Conservation (phyloP, 2,797 vertebrate genomes). For the Acanthurus lineatus region DNA sequence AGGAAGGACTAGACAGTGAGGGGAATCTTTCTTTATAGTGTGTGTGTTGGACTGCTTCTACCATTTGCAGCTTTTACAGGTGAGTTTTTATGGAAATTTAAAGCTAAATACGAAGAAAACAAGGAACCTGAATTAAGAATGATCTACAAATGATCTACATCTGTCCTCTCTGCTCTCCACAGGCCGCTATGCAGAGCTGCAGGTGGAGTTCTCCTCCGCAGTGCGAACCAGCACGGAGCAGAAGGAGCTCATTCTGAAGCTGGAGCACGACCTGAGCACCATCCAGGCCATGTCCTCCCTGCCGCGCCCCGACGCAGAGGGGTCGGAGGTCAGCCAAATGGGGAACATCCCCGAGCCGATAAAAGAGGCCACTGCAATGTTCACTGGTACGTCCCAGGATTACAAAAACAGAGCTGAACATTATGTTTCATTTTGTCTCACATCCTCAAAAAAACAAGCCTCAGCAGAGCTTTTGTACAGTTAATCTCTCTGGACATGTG, state of each 20-base stretch:
- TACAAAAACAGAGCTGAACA: background rate
- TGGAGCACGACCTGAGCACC: slow-evolving; percentile 97
- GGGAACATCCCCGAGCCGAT: slow-evolving; percentile 93
- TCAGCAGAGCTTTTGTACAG: background rate
- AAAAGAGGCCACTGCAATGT: slow-evolving; percentile 94
- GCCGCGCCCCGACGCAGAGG: slow-evolving; percentile 91
- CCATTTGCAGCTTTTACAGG: slow-evolving; percentile 56
- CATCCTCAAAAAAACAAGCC: background rate
- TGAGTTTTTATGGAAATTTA: slow-evolving; percentile 50
- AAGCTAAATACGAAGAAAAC: background rate
- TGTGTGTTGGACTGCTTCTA: slow-evolving; percentile 49
- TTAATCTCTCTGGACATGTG: background rate
- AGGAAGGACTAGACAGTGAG: slow-evolving; percentile 17
- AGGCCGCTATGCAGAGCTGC: slow-evolving; percentile 92
- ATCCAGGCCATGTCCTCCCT: slow-evolving; percentile 89
- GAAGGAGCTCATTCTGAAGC: slow-evolving; percentile 92
- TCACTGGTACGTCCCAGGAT: slow-evolving; percentile 84
- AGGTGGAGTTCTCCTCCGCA: slow-evolving; percentile 89
- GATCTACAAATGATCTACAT: background rate
- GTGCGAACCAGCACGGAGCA: slow-evolving; percentile 88
- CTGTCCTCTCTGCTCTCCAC: slow-evolving; percentile 5
- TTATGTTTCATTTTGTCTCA: background rate
- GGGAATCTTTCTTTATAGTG: slow-evolving; percentile 23
- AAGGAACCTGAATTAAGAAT: no score
- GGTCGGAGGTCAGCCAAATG: slow-evolving; percentile 86